phyloP scores from a whole-genome alignment of 2,113 vertebrate genomes.

The Caracal caracal region DNA sequence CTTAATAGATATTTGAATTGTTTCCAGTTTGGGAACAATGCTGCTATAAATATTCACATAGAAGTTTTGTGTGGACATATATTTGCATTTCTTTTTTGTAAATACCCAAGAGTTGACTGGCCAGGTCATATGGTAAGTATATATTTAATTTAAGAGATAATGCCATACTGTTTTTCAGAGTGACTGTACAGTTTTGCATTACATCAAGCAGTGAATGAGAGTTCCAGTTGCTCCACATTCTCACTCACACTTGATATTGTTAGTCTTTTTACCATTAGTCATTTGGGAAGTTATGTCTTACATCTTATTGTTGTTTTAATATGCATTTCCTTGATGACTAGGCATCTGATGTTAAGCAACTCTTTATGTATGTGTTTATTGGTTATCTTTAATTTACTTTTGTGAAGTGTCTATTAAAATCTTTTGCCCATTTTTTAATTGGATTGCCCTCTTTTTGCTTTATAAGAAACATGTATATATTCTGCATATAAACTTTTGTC shows the following conservation, averaged over 20 bases:
- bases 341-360: background rate
- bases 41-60: background rate
- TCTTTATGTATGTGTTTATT: background rate
- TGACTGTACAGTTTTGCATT: background rate
- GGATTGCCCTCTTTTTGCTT: background rate
- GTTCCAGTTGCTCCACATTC: background rate
- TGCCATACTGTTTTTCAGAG: background rate
- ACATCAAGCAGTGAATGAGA: background rate
- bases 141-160: background rate
- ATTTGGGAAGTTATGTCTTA: background rate
- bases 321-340: background rate
- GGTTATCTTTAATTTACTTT: conserved; percentile 1
- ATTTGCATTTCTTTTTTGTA: background rate
- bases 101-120: background rate
- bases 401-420: background rate
- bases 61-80: background rate
- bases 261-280: background rate
- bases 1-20: background rate
- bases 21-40: background rate
- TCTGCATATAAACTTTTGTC: background rate
- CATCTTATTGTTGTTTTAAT: background rate
- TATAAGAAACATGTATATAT: background rate
- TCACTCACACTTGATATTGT: background rate
- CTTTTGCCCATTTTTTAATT: background rate
- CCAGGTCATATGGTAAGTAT: background rate